phyloP scores from a whole-genome alignment of 2,888 invertebrate genomes.

The Elysia crispata region DNA sequence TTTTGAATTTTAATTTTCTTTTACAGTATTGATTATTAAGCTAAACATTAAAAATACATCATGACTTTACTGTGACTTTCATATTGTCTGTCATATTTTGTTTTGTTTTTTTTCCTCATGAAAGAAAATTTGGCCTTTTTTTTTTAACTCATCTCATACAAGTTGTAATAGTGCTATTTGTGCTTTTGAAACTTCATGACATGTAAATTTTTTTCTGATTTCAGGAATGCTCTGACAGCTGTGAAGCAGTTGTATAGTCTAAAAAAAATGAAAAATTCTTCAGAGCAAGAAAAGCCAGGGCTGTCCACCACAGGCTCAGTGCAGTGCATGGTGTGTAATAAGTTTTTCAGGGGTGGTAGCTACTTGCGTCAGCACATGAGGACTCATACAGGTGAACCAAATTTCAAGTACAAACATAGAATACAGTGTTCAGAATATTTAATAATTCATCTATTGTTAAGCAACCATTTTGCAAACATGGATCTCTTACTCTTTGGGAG shows the following conservation, averaged over 20 bases:
- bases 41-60: too few species aligned
- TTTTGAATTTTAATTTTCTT: too few species aligned
- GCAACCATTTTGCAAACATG: neutral
- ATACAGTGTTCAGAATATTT: neutral
- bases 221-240: constrained; percentile 68
- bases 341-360: constrained; percentile 66
- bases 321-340: constrained; percentile 61
- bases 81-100: too few species aligned
- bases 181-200: too few species aligned
- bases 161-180: too few species aligned
- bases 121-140: too few species aligned
- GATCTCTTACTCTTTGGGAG: too few species aligned
- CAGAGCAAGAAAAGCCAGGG: constrained; percentile 48
- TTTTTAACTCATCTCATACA: too few species aligned
- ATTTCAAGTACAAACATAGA: neutral
- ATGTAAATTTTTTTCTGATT: constrained; percentile 15
- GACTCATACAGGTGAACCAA: constrained; percentile 67
- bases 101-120: too few species aligned
- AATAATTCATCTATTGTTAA: neutral
- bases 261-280: constrained; percentile 46
- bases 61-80: too few species aligned
- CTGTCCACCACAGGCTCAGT: constrained; percentile 63
- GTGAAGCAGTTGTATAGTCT: constrained; percentile 64
- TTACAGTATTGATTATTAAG: too few species aligned
- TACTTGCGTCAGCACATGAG: constrained; percentile 74